Evolutionary conservation across 2,888 invertebrate genomes (phyloP), one percentile per base, ranked within the genome.

Genomic region (Bibio marci): DNA sequence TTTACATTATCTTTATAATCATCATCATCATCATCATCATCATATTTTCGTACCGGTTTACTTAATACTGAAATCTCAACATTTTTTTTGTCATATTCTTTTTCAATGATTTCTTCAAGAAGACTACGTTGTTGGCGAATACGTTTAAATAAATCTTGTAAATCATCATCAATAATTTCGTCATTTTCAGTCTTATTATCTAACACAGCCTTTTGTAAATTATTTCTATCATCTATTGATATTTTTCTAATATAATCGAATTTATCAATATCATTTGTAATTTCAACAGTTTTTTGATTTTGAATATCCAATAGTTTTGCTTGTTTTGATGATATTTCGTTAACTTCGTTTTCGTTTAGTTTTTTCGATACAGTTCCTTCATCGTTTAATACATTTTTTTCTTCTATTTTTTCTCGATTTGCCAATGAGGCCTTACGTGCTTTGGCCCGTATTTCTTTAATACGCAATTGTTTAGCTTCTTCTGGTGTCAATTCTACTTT

Each of bases 101-200:
- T 66, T 52, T 69, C 70, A 43, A 75, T 62, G 49, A 78, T 74
- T 59, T 79, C 76, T 48, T 73, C 76, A 50, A 79, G 65, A 50
- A 76, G 70, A 59, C 73, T 76, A 56, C 78, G 69, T 57, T 80
- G 78, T 50, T 69, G 69, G 55, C 74, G 69, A 47, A 76, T 73
- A 50, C 75, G 67, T 55, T 63, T 68, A 35, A 79, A 62, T 41
- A 79, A 62, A 42, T 68, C 72, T 56, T 76, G 75, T 49, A 77
- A 58, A 47, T 70, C 70, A 39, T 70, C 69, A 50, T 75, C 73
- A 13, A 62, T 64, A 41, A 70, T 71, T 42, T 70, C 70, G 42
- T 62, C 63, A 11, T 66, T 8, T 22, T 22, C 22, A 22, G 4
- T 22, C 4, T 22, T 8, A 22, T 22, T 22, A 22, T 22, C 22